Percentiles rank a stretch among this genome's conserved stretches.
Evolutionary conservation across 2,113 vertebrate species (phyloP).

Genomic region (Microtus richardsoni): DNA sequence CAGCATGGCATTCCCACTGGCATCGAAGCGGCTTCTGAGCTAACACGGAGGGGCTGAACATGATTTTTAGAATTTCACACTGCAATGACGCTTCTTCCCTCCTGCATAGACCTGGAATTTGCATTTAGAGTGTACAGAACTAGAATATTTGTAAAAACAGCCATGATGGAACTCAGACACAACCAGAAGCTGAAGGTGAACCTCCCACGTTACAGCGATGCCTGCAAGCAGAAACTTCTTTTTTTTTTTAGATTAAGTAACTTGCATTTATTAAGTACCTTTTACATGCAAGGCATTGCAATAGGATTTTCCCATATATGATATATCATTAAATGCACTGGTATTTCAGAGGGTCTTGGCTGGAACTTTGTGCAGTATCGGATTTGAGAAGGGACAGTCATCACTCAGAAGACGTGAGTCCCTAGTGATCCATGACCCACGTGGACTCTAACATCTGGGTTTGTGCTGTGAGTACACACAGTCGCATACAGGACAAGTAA

Average conservation of each 20-base stretch:
- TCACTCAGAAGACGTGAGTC: neutral
- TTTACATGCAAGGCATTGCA: neutral
- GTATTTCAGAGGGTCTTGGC: neutral
- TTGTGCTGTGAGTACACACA: neutral
- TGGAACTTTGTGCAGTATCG: neutral
- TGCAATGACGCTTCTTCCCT: neutral
- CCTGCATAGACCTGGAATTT: neutral
- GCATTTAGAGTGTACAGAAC: neutral
- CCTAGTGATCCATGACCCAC: neutral
- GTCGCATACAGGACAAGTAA: neutral
- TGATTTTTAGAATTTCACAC: neutral
- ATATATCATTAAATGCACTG: neutral
- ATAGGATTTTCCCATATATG: neutral
- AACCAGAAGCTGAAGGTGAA: neutral
- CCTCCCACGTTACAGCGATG: neutral
- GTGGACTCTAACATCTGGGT: neutral
- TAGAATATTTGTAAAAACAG: neutral
- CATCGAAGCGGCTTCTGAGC: neutral
- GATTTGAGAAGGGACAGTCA: neutral
- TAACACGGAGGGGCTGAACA: neutral
- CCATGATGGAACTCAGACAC: neutral
- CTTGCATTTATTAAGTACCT: neutral
- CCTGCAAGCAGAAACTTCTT: neutral
- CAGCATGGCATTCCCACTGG: neutral
- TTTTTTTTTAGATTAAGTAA: neutral